A percentile compares a stretch with the other conserved stretches of the same genome.
phyloP scores from a whole-genome alignment of 1,140 invertebrate species.

The Daktulosphaira vitifoliae region DNA sequence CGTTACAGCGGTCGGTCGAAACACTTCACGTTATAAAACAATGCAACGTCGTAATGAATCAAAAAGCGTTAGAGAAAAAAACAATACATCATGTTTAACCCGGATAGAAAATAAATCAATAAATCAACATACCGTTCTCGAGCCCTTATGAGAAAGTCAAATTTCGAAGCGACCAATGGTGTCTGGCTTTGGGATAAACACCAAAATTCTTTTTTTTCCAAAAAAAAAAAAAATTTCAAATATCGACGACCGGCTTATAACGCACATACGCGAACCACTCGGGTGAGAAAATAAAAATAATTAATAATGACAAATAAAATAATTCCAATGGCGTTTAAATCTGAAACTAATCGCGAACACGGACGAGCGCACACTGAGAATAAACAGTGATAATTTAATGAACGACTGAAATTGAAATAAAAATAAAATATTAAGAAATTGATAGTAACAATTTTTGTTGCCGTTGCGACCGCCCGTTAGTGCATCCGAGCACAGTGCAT shows the following conservation, averaged over 20 bases:
- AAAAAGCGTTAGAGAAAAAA: no score
- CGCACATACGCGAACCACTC: not conserved
- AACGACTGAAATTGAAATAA: not conserved
- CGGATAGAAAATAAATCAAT: no score
- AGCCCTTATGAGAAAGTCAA: not conserved
- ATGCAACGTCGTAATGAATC: no score
- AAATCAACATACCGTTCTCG: slow-evolving; percentile 15
- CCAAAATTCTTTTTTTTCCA: no score
- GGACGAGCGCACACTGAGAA: not conserved
- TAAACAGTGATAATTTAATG: not conserved
- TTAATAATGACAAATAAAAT: not conserved
- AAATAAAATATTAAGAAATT: not conserved
- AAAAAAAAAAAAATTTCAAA: no score
- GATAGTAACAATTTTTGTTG: slow-evolving; percentile 9
- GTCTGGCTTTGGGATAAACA: no score
- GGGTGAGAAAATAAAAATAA: not conserved
- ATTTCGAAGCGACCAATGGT: not conserved
- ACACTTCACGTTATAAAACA: not conserved
- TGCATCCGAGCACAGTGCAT: slow-evolving; percentile 33
- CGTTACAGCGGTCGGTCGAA: not conserved
- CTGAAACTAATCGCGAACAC: not conserved
- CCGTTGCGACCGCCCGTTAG: slow-evolving; percentile 28
- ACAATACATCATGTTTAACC: no score
- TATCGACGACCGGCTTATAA: no score
- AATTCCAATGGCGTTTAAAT: not conserved